These are phyloP conservation scores for Metalampra italica DNA, from an alignment of 2,888 invertebrate species.

Conservation along the genomic window DNA sequence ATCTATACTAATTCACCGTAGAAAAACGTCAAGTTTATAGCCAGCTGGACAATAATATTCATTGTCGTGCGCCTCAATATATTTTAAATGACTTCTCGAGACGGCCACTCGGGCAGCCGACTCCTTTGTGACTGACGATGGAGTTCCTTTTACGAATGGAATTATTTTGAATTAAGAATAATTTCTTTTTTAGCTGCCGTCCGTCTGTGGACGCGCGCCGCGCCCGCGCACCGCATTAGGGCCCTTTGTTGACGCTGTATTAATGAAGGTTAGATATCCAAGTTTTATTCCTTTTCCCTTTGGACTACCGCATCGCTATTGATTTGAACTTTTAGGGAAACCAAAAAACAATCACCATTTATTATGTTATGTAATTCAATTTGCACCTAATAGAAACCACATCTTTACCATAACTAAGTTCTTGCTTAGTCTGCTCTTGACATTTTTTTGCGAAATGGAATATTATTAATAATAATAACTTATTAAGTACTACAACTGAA, in stretches of 20 bases:
- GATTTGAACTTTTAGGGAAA: neutral
- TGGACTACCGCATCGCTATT: conserved; percentile 49
- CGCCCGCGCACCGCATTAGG: conserved; percentile 75
- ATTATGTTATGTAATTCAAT: too few species aligned
- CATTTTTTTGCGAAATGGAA: too few species aligned
- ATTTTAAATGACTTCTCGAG: conserved; percentile 71
- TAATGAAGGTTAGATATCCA: conserved; percentile 59
- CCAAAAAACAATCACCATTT: too few species aligned
- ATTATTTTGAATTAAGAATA: conserved; percentile 63
- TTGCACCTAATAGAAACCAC: too few species aligned
- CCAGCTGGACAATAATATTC: conserved; percentile 62
- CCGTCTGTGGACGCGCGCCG: conserved; percentile 71
- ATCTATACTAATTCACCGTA: conserved; percentile 74
- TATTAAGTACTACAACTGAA: too few species aligned
- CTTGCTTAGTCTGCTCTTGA: too few species aligned
- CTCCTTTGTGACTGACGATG: conserved; percentile 63
- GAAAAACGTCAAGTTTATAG: conserved; percentile 65
- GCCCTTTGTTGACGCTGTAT: conserved; percentile 61
- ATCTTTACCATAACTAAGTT: too few species aligned
- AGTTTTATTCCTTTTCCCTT: conserved; percentile 23
- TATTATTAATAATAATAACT: too few species aligned
- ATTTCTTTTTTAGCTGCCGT: conserved; percentile 73
- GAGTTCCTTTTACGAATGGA: conserved; percentile 55
- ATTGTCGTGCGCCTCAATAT: conserved; percentile 70
- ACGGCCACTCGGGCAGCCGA: conserved; percentile 51